Evolutionary conservation across 2,888 invertebrate species (phyloP), one percentile per base, ranked within the genome.

Genomic region (Electrophaes corylata): DNA sequence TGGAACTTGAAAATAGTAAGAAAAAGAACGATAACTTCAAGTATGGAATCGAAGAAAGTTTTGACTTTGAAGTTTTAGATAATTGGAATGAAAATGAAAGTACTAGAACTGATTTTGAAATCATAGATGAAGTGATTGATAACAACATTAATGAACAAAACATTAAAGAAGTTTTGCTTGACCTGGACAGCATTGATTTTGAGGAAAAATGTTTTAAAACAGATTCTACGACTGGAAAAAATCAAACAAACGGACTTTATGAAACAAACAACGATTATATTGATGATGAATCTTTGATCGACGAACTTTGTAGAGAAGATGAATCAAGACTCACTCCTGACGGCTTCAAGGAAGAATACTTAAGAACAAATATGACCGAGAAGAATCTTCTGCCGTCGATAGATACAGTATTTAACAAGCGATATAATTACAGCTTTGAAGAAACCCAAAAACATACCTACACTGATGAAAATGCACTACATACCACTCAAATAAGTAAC

Each of bases 291-390:
- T 91, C 88, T 11, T 68, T 91, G 10, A 88, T 91, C 39, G 91
- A 91, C 54, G 91, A 91, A 65, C 79, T 91, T 12, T 91, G 91
- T 46, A 83, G 91, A 73, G 91, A 91, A 75, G 91, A 91, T 16
- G 90, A 91, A 71, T 77, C 86, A 4, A 81, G 81, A 52, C 62
- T 87, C 18, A 81, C 86, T 2, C 87, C 89, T 29, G 88, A 88
- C 62, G 74, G 70, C 18, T 88, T 86, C 40, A 84, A 82, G 62
- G 88, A 88, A 61, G 86, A 86, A 45, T 86, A 83, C 67, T 71
- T 88, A 31, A 76, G 77, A 45, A 62, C 81, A 3, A 70, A 73
- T 11, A 60, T 73, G n/a, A 74, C 76, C 48, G 88, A 86, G 16
- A 80, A 75, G n/a, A 81, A 80, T 59, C 65, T 79, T n/a, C 61